phyloP scores from a whole-genome alignment of 2,113 vertebrate species.

The Neomonachus schauinslandi region DNA sequence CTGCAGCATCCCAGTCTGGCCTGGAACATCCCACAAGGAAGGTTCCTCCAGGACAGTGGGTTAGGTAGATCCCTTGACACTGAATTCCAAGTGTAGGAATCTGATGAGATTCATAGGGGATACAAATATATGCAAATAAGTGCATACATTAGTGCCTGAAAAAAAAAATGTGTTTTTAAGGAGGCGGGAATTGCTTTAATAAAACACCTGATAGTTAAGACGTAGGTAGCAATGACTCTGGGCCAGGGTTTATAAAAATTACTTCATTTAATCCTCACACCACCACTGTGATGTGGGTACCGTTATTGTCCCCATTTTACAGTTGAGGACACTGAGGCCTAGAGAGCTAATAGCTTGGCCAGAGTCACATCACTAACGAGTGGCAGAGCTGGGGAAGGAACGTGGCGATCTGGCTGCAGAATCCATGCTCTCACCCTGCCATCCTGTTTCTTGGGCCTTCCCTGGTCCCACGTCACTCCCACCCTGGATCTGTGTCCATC shows the following conservation, averaged over 20 bases:
- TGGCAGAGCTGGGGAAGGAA: background rate
- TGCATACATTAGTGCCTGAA: background rate
- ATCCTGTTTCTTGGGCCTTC: background rate
- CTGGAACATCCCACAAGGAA: background rate
- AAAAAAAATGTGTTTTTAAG: background rate
- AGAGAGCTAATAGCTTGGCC: background rate
- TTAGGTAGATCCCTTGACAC: background rate
- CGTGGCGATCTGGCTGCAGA: fast-evolving
- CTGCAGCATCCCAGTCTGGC: background rate
- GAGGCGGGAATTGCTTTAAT: background rate
- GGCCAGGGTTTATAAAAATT: background rate
- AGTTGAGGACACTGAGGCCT: background rate
- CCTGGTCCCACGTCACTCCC: background rate
- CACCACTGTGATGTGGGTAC: background rate
- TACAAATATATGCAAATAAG: background rate
- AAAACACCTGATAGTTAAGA: background rate
- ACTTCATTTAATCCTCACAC: background rate
- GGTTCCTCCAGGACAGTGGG: background rate
- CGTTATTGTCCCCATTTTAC: background rate
- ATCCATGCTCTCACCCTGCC: too few species aligned
- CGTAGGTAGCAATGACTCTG: background rate
- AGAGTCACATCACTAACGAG: background rate
- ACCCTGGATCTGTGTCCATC: background rate
- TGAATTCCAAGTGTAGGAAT: background rate
- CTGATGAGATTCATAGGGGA: background rate